A percentile compares a stretch with the other conserved stretches of the same genome.
Evolutionary conservation across 1,140 invertebrate species (phyloP).

Genomic region (Drosophila lini): DNA sequence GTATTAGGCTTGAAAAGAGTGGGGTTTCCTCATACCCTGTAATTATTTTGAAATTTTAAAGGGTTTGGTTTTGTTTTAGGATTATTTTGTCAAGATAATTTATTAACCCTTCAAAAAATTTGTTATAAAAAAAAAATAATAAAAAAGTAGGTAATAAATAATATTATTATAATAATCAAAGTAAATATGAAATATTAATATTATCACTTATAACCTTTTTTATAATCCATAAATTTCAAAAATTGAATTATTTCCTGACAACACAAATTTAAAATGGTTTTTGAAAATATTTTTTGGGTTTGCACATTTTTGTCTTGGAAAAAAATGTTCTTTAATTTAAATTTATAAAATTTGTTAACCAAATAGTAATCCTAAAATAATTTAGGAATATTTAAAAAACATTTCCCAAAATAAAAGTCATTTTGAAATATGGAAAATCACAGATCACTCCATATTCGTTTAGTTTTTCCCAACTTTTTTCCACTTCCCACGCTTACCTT

Average conservation of each 20-base stretch:
- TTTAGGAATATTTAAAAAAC: background rate
- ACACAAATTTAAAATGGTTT: background rate
- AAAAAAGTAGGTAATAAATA: too few species aligned
- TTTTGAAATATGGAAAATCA: background rate
- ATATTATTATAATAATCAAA: too few species aligned
- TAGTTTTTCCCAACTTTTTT: background rate
- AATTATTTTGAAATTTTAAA: background rate
- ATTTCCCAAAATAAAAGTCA: background rate
- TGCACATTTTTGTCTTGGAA: background rate
- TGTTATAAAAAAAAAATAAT: too few species aligned
- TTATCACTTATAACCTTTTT: background rate
- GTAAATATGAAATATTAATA: too few species aligned
- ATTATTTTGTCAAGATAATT: background rate
- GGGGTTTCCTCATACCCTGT: slow-evolving; percentile 24
- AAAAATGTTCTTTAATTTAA: too few species aligned
- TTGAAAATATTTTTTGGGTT: too few species aligned
- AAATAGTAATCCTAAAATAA: background rate
- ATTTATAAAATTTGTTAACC: background rate
- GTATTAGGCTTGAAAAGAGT: slow-evolving; percentile 52
- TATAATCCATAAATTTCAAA: background rate
- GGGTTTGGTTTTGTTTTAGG: background rate
- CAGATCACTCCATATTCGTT: background rate
- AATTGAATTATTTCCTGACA: background rate
- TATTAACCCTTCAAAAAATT: too few species aligned
- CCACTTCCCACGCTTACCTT: slow-evolving; percentile 3